Evolutionary conservation across 2,888 invertebrate species (phyloP).

Genomic region (Ceriagrion tenellum): DNA sequence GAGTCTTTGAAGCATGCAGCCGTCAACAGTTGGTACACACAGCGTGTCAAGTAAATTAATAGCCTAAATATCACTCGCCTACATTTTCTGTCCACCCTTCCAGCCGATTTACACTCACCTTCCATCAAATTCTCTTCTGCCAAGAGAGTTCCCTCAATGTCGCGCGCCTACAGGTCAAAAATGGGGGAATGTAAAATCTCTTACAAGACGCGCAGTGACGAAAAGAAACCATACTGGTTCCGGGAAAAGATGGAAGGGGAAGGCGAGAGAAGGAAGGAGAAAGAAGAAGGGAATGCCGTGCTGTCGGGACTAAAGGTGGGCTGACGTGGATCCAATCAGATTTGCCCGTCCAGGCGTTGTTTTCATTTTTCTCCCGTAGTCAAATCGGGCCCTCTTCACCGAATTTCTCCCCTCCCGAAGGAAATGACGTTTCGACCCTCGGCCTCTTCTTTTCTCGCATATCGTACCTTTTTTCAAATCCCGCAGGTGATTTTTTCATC

Average conservation of each 20-base stretch:
- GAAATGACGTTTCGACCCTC: not conserved
- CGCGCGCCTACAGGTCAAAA: too few species aligned
- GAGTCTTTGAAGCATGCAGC: too few species aligned
- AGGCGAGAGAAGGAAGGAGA: not conserved
- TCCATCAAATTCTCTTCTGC: not conserved
- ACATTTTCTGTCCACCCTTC: too few species aligned
- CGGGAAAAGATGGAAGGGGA: too few species aligned
- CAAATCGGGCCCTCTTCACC: not conserved
- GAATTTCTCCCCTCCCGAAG: not conserved
- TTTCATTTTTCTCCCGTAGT: not conserved
- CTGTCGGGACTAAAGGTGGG: not conserved
- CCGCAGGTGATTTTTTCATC: not conserved
- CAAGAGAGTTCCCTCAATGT: too few species aligned
- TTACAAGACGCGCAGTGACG: not conserved
- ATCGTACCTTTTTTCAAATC: not conserved
- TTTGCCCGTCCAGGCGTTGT: not conserved
- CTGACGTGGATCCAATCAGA: not conserved
- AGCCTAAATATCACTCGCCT: too few species aligned
- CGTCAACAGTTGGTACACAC: too few species aligned
- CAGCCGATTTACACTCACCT: not conserved
- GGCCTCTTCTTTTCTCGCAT: not conserved
- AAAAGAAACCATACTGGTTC: not conserved
- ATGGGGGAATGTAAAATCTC: too few species aligned
- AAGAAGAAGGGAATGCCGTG: not conserved
- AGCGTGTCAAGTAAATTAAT: too few species aligned